Base-by-base conservation (phyloP, 2,113 vertebrate species). In the Lucifuga dentata region DNA sequence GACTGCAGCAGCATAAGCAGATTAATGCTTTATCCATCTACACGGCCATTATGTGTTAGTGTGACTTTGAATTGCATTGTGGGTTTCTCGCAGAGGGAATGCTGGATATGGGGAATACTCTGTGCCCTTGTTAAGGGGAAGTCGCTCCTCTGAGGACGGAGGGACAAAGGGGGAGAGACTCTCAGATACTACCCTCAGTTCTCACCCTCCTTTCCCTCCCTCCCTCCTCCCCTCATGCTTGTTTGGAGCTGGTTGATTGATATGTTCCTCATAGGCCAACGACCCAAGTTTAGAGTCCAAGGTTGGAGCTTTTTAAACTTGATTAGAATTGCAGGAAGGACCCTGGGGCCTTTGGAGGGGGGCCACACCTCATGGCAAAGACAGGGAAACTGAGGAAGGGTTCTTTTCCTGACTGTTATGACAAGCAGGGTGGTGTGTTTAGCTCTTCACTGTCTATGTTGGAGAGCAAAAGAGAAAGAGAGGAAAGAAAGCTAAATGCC, bases 261-360 rank as follows among this genome's bases (percentile, higher is more conserved):
- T 90, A 73, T 88, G 86, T 85, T 86, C 86, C 77, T 85, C 70
- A 11, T 66, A 69, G 76, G 77, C 77, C 51, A 12, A 29, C 8
- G 43, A 79, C 83, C 77, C 71, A 38, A 43, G 57, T 63, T 52
- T 19, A 5, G 60, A 66, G 75, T 86, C 86, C 88, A 89, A 88
- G 90, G 86, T 88, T 77, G 76, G 57, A 41, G 80, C 64, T 78
- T 86, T 87, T 88, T 75, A 71, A 82, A 78, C 74, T 83, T 78
- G 85, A 89, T 89, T 90, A 89, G 89, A 86, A 90, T 85, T 78
- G 84, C 89, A 91, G 90, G 87, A 92, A 91, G 83, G 78, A 68
- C 86, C 66, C 75, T 19, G 65, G 57, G 52, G 68, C 39, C 53
- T 73, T 73, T 0, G 15, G 48, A 39, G 63, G 72, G 6, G 65